A percentile compares a stretch with the other conserved stretches of the same genome.
phyloP scores from a whole-genome alignment of 2,113 vertebrate genomes.

The Neomonachus schauinslandi region DNA sequence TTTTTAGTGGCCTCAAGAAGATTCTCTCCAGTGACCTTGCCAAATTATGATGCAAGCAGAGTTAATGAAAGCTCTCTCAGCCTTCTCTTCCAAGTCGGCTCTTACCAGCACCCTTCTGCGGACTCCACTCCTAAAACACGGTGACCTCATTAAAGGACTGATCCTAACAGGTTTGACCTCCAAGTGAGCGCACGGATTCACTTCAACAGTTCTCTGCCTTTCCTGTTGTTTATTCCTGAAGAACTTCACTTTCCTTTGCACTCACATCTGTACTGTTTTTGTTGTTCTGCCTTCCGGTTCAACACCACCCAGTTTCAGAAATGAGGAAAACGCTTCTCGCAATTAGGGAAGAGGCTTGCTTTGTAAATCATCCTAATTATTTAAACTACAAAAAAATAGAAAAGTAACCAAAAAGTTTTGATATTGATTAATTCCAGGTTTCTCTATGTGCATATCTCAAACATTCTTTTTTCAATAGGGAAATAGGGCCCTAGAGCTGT shows the following conservation, averaged over 20 bases:
- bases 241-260: not conserved
- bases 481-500: not conserved
- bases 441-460: not conserved
- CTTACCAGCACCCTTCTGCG: not conserved
- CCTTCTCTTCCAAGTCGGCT: not conserved
- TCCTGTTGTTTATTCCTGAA: not conserved
- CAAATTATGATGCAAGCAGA: slow-evolving; percentile 36
- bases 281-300: not conserved
- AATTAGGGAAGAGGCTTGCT: not conserved
- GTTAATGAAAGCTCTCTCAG: not conserved
- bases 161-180: not conserved
- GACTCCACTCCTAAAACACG: not conserved
- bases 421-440: not conserved
- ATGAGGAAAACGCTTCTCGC: not conserved
- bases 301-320: slow-evolving; percentile 16
- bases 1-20: slow-evolving; percentile 50
- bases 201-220: not conserved
- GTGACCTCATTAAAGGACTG: not conserved
- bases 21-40: not conserved
- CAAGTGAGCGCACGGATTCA: not conserved
- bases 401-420: not conserved
- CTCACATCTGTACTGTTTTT: not conserved
- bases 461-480: not conserved
- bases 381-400: not conserved
- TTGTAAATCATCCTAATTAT: not conserved